Evolutionary conservation across 1,140 invertebrate genomes (phyloP), one percentile per base, ranked within the genome.

Genomic region (Cryptotermes secundus): DNA sequence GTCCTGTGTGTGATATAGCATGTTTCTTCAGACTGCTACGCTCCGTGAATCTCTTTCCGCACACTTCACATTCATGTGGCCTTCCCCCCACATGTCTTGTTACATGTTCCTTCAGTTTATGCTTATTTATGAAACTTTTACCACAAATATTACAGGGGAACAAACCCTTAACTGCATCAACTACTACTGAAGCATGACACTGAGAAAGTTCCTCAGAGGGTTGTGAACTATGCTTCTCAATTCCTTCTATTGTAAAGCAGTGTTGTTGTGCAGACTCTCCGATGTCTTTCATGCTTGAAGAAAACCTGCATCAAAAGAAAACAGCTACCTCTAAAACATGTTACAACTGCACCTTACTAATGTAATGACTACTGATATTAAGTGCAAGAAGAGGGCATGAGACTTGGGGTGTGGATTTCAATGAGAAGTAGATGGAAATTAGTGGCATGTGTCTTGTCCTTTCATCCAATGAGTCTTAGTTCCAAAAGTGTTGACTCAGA

Each of bases 1-100:
- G 92, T 84, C 96, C 96, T 1, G 94, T 95, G 87, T 98, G 96
- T n/a, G 94, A 95, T 88, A 96, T 93, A 86, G 95, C 92, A 89
- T 98, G 97, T 1, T 96, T 92, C 45, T 94, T 91, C 26, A 97
- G 91, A 86, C 96, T 95, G 88, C 83, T 79, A 34, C 53, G 83
- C 38, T 72, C 49, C 22, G 83, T 42, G 34, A 83, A 83, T n/a
- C 83, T 59, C 36, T 79, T 83, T 14, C 53, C 83, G 79, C 59
- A 83, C 14, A 83, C n/a, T 36, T 79, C 72, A 79, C 83, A 83
- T 35, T 31, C 31, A 34, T 72, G 72, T 14, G 83, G 83, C 34
- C 72, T 31, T 42, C 59, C 59, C 14, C 49, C 83, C 16, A 35
- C 36, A 7, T 65, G 45, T 26, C 36, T 65, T 22, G 59, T n/a